Evolutionary conservation across 2,113 vertebrate species (phyloP), one percentile per base, ranked within the genome.

Genomic region (Microcebus ravelobensis): DNA sequence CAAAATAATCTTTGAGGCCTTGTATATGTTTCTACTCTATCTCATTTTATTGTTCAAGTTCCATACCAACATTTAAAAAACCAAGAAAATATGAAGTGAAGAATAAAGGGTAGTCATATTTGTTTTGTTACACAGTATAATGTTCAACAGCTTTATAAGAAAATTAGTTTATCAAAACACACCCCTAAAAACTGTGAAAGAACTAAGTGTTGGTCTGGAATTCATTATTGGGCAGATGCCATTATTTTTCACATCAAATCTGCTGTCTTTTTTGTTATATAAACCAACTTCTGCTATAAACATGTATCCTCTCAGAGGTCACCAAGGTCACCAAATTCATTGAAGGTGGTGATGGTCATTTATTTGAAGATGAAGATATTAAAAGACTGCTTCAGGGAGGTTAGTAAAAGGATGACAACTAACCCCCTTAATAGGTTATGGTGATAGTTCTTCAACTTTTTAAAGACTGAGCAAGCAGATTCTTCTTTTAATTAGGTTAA

Each of bases 341-440:
- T 98, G 98, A 99, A 99, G 99, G 99, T 98, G 99, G 98, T 97
- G 99, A 99, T 98, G 98, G 96, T 97, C 99, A 98, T 98, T 98
- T 99, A 98, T 98, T 99, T 97, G 98, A 99, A 98, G 99, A 99
- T 96, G 99, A 99, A 98, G 99, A 99, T 92, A 99, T 99, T 98
- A 98, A 99, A 99, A 98, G 98, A 94, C 98, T 99, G 97, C 98
- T 99, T 81, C 98, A 99, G 98, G 99, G 99, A 99, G 99, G 99
- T 99, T 98, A 99, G 99, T 99, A 97, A 97, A 98, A 96, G 77
- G 91, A 90, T 71, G 96, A 97, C 67, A 97, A 98, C 98, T 99
- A 99, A 99, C 98, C 59, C 85, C 67, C 90, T 79, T 98, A 99
- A 98, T 96, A 98, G 98, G 97, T 93, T 92, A 88, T 97, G 92